Conservation (phyloP, 2,113 vertebrate genomes). For the Microtus pennsylvanicus region DNA sequence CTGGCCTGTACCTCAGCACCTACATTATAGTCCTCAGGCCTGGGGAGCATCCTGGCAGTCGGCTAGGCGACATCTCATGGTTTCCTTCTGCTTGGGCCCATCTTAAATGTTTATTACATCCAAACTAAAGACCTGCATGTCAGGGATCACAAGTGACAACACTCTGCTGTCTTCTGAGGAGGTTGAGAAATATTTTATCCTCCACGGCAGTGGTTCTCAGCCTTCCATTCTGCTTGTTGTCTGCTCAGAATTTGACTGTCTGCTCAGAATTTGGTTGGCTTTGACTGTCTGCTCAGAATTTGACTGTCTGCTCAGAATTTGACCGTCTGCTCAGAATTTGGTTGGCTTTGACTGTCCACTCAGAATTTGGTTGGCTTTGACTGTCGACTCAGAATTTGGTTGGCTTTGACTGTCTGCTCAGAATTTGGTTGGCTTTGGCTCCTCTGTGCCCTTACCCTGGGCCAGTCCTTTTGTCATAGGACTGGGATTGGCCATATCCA, state of each 20-base stretch:
- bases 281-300: too few relatives aligned
- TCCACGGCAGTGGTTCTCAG: not conserved
- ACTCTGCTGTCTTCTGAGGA: slow-evolving; percentile 14
- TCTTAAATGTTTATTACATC: slow-evolving; percentile 7
- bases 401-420: too few relatives aligned
- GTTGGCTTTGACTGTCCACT: too few relatives aligned
- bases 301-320: too few relatives aligned
- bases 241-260: not conserved
- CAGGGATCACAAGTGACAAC: not conserved
- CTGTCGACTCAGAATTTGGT: too few relatives aligned
- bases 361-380: too few relatives aligned
- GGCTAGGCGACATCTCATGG: not conserved
- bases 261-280: too few relatives aligned
- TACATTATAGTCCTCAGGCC: not conserved
- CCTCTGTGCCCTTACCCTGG: not conserved
- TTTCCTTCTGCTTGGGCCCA: slow-evolving; percentile 5
- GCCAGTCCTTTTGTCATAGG: too few relatives aligned
- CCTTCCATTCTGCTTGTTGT: not conserved
- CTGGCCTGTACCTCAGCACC: slow-evolving; percentile 76
- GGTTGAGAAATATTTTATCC: not conserved
- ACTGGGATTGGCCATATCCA: not conserved
- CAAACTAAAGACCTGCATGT: slow-evolving; percentile 57
- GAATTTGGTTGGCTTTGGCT: too few relatives aligned
- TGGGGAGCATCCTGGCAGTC: not conserved
- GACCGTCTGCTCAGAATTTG: too few relatives aligned